A percentile compares a stretch with the other conserved stretches of the same genome.
These are phyloP conservation scores for Carapus acus DNA, from an alignment of 2,797 vertebrate genomes.

Conservation along the genomic window DNA sequence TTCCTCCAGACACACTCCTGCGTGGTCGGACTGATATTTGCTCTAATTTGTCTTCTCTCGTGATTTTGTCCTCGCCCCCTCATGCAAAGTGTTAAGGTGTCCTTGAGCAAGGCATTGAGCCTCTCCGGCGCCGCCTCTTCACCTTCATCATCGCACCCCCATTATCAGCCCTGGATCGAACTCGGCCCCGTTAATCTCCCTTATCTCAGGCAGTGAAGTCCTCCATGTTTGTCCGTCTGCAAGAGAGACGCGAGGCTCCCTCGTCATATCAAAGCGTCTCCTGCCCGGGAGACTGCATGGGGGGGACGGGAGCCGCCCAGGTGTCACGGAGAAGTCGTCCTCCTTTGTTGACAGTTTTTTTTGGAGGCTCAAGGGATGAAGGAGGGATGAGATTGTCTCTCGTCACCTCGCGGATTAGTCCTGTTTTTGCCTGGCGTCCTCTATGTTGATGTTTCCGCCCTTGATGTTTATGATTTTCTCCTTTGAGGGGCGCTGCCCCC, in stretches of 20 bases:
- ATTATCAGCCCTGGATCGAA: conserved; percentile 1
- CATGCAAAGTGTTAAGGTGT: background rate
- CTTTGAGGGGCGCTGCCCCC: too few species aligned
- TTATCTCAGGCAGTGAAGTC: background rate
- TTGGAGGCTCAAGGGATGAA: conserved; percentile 12
- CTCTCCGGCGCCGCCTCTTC: background rate
- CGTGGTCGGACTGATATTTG: too few species aligned
- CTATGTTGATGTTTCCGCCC: conserved; percentile 15
- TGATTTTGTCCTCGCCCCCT: background rate
- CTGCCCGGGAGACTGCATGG: background rate
- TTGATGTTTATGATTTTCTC: conserved; percentile 1
- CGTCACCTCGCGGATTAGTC: too few species aligned
- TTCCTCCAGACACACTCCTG: background rate
- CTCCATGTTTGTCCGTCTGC: conserved; percentile 1
- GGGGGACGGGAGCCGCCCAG: background rate
- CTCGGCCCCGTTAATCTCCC: background rate
- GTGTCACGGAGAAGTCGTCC: background rate
- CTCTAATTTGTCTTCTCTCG: background rate
- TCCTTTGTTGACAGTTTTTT: background rate
- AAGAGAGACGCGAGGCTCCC: background rate
- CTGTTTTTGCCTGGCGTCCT: too few species aligned
- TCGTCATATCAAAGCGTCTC: background rate
- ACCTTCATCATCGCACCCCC: background rate
- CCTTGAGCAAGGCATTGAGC: too few species aligned
- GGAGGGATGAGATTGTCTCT: too few species aligned